phyloP scores from a whole-genome alignment of 2,113 vertebrate genomes.

The Cheilinus undulatus region DNA sequence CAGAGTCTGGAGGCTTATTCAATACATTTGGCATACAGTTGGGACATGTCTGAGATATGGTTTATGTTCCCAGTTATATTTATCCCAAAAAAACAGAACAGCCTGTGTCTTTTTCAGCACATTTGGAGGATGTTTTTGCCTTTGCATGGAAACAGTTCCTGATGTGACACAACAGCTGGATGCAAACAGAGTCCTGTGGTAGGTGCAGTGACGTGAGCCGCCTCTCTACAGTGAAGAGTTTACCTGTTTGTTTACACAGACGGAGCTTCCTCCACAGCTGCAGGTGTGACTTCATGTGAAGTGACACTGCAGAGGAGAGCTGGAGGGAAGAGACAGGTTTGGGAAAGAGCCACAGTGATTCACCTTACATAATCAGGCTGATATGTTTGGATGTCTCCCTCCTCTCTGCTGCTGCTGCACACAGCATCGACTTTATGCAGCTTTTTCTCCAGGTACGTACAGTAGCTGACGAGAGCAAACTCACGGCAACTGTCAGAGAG shows the following conservation, averaged over 20 bases:
- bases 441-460: not conserved
- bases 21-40: too few species aligned
- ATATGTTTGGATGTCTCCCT: slow-evolving; percentile 15
- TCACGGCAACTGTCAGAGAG: not conserved
- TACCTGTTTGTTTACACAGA: slow-evolving; percentile 2
- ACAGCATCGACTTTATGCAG: not conserved
- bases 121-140: not conserved
- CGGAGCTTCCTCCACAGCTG: slow-evolving; percentile 17
- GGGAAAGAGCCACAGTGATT: slow-evolving; percentile 9
- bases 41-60: too few species aligned
- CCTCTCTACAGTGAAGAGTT: not conserved
- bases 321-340: not conserved
- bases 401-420: not conserved
- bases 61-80: too few species aligned
- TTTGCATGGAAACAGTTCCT: not conserved
- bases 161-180: not conserved
- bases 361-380: slow-evolving; percentile 34
- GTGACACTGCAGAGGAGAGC: slow-evolving; percentile 22
- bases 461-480: not conserved
- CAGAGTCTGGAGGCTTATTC: too few species aligned
- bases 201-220: not conserved
- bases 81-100: too few species aligned
- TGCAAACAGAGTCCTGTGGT: not conserved
- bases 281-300: slow-evolving; percentile 20
- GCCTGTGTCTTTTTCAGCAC: too few species aligned